Evolutionary conservation across 2,888 invertebrate genomes (phyloP), one percentile per base, ranked within the genome.

Genomic region (Nephrotoma guestfalica): DNA sequence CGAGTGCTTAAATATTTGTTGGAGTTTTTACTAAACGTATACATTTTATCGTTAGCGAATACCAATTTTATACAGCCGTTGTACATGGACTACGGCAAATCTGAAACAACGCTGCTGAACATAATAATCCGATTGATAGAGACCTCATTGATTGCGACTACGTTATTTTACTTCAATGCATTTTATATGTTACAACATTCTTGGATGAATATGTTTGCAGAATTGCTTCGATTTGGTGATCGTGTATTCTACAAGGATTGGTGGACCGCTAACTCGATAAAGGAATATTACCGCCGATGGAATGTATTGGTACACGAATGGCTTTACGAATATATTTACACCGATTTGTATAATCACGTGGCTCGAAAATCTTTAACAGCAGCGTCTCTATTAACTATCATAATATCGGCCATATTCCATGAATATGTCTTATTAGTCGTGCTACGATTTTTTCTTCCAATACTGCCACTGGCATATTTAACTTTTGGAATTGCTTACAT

Each of bases 291-390:
- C 90, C 94, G 97, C 13, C 95, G 95, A 2, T 98, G 98, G 98
- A 98, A 98, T 91, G 93, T 96, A 51, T 94, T 97, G 0, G 97
- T 98, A 0, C 96, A 97, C 90, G 96, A 97, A 88, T 98, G 97
- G 97, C 93, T 98, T 0, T 95, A 96, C 88, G 94, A 94, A 2
- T 97, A 97, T 91, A 93, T 98, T 87, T 97, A 97, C 91, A 94
- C 94, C 89, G 97, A 96, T n/a, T 88, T 92, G 3, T 91, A 91
- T 88, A 91, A 91, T 86, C 88, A 90, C n/a, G 86, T 93, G 0
- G 88, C 89, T 0, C 89, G 90, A 0, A 89, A 90, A n/a, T 92
- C 91, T 87, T 91, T 91, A 85, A 86, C 89, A 0, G 84, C 93
- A 0, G 93, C 95, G 0, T 93, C 93, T 89, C 90, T 93, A 0